Conservation (phyloP, 2,888 invertebrate species). For the Aphidoletes aphidimyza region DNA sequence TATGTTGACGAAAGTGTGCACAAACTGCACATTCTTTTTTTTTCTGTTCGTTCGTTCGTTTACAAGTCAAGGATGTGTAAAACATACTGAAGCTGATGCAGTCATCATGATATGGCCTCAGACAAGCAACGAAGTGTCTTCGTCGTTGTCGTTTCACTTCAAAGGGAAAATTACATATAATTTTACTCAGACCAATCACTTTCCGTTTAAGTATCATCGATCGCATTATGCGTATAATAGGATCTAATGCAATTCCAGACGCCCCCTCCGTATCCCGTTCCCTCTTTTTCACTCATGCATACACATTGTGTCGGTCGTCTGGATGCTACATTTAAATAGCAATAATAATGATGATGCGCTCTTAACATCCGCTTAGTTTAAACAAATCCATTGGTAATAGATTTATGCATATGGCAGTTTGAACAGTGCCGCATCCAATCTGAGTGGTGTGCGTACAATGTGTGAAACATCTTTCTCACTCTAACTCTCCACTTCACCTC, state of each 20-base stretch:
- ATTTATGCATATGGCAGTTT: slow-evolving; percentile 17
- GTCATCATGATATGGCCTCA: background rate
- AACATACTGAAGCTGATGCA: no score
- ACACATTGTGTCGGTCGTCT: no score
- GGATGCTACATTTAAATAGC: slow-evolving; percentile 22
- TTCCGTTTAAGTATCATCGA: background rate
- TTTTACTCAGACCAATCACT: slow-evolving; percentile 3
- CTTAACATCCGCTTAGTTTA: slow-evolving; percentile 36
- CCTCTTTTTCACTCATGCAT: no score
- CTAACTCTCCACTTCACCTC: no score
- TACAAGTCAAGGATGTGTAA: background rate
- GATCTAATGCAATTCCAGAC: background rate
- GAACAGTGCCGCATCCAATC: background rate
- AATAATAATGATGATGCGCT: slow-evolving; percentile 31
- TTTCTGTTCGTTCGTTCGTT: background rate
- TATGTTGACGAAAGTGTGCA: background rate
- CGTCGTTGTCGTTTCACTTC: background rate
- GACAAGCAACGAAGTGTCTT: background rate
- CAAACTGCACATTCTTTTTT: background rate
- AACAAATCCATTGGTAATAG: slow-evolving; percentile 29
- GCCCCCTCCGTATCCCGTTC: background rate
- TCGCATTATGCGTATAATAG: background rate
- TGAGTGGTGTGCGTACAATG: background rate
- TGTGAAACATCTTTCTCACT: no score
- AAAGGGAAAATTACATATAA: background rate